Conservation (phyloP, 2,797 vertebrate genomes). For the Cetoscarus ocellatus region DNA sequence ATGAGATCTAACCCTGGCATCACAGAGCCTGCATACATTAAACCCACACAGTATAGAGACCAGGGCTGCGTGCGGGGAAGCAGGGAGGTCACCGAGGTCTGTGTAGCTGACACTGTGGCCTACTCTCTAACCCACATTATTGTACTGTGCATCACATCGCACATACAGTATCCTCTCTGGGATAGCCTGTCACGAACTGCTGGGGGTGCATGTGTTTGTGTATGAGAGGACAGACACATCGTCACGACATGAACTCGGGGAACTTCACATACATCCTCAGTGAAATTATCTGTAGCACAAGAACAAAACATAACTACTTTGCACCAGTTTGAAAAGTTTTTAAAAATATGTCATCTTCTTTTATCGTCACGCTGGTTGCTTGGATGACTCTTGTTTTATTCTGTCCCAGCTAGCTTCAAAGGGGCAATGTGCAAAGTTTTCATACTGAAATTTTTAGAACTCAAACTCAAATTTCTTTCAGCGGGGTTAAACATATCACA, state of each 20-base stretch:
- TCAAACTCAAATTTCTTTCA: too few relatives aligned
- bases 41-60: conserved; percentile 23
- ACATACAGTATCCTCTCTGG: not conserved
- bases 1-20: conserved; percentile 26
- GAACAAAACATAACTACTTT: too few relatives aligned
- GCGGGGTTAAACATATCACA: too few relatives aligned
- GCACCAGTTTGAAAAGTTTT: not conserved
- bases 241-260: not conserved
- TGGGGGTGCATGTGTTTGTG: not conserved
- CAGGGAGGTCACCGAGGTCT: not conserved
- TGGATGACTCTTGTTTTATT: too few relatives aligned
- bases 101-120: not conserved
- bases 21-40: conserved; percentile 35
- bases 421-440: too few relatives aligned
- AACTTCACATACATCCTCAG: not conserved
- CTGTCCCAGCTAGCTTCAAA: too few relatives aligned
- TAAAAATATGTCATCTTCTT: not conserved
- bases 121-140: not conserved
- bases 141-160: not conserved
- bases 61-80: not conserved
- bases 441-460: too few relatives aligned
- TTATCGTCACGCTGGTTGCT: too few relatives aligned
- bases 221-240: not conserved
- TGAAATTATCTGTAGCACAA: not conserved
- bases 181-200: not conserved